Conservation (phyloP, 2,797 vertebrate genomes). For the Pseudomugil tenellus region DNA sequence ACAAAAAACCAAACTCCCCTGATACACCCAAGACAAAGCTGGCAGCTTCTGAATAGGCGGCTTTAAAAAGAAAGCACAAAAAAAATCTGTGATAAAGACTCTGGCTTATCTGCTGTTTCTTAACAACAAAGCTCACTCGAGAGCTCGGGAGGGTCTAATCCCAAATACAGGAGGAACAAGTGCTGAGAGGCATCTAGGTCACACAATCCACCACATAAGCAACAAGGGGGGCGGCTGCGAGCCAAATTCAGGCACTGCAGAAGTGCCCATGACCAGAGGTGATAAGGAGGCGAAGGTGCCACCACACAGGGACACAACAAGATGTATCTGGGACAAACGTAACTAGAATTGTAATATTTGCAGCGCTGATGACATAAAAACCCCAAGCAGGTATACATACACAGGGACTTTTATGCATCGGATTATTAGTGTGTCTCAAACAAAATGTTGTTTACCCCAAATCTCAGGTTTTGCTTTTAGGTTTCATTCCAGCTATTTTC, state of each 20-base stretch:
- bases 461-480: background rate
- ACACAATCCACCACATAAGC: conserved; percentile 48
- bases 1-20: conserved; percentile 35
- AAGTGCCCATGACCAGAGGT: conserved; percentile 66
- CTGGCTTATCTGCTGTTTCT: conserved; percentile 69
- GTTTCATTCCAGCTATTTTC: too few relatives aligned
- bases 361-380: conserved; percentile 28
- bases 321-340: conserved; percentile 46
- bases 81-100: conserved; percentile 59
- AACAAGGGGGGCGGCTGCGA: conserved; percentile 45
- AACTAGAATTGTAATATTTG: conserved; percentile 27
- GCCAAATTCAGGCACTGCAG: conserved; percentile 68
- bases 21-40: conserved; percentile 45
- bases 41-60: conserved; percentile 24
- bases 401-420: background rate
- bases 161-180: conserved; percentile 61
- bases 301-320: conserved; percentile 24
- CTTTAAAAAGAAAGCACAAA: conserved; percentile 32
- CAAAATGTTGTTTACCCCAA: background rate
- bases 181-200: conserved; percentile 68
- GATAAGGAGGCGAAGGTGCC: conserved; percentile 61
- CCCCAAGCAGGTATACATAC: conserved; percentile 17
- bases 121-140: conserved; percentile 65
- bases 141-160: conserved; percentile 62
- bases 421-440: background rate